A percentile compares a stretch with the other conserved stretches of the same genome.
Conservation (phyloP, 2,113 vertebrate species). For the Aleadryas rufinucha region DNA sequence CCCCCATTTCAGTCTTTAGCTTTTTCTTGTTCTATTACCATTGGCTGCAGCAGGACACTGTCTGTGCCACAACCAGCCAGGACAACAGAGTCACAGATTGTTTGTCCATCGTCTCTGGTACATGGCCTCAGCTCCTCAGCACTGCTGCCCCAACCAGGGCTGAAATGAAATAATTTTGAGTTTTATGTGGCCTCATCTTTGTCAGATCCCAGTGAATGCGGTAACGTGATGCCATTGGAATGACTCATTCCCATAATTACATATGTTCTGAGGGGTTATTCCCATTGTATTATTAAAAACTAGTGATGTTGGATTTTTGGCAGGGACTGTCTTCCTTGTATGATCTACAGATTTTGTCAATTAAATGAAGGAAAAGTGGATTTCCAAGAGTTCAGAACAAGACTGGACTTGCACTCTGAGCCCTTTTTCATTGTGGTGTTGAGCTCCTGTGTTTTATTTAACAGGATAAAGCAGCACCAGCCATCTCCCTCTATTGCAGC, state of each 20-base stretch:
- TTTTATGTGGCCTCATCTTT: conserved; percentile 7
- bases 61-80: neutral
- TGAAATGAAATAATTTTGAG: neutral
- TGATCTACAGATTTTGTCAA: conserved; percentile 59
- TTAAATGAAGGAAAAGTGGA: conserved; percentile 45
- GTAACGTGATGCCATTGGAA: neutral
- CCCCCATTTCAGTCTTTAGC: neutral
- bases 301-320: conserved; percentile 44
- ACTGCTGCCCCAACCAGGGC: neutral
- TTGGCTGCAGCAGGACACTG: neutral
- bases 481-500: neutral
- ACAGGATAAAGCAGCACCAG: neutral
- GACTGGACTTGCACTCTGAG: neutral
- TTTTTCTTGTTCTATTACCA: neutral
- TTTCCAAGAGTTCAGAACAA: conserved; percentile 39
- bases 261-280: conserved; percentile 53
- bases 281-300: conserved; percentile 58
- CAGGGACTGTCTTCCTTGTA: conserved; percentile 24
- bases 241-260: conserved; percentile 63
- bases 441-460: neutral
- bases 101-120: accelerated
- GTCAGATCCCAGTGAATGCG: neutral
- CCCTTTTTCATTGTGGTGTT: neutral
- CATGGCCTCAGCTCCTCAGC: neutral
- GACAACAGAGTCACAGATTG: neutral